phyloP scores from a whole-genome alignment of 2,797 vertebrate species.

The Cynodonichthys magdalenae region DNA sequence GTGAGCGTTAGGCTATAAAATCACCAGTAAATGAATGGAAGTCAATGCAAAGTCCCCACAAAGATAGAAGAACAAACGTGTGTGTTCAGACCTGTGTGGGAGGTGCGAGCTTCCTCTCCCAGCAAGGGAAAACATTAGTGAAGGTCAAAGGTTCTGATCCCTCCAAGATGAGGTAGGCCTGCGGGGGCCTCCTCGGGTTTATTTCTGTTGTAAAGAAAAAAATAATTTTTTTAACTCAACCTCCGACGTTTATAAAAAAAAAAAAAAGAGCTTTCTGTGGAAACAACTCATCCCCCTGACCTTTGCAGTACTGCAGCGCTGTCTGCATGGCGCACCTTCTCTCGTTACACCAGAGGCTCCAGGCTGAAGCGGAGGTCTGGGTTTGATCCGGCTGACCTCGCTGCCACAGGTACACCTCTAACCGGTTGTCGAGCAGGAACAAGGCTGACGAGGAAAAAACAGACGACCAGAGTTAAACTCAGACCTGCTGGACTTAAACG shows the following conservation, averaged over 20 bases:
- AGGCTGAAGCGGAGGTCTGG: conserved; percentile 51
- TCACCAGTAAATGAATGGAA: too few species aligned
- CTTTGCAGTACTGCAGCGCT: conserved; percentile 82
- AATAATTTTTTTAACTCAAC: neutral
- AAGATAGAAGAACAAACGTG: too few species aligned
- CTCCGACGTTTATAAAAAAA: neutral
- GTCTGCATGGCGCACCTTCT: conserved; percentile 83
- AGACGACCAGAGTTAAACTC: neutral
- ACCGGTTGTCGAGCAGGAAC: conserved; percentile 83
- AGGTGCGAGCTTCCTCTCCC: conserved; percentile 71
- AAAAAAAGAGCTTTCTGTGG: neutral
- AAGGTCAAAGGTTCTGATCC: conserved; percentile 84
- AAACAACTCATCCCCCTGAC: conserved; percentile 40
- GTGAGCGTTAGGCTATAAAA: too few species aligned
- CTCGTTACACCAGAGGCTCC: conserved; percentile 71
- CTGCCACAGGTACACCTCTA: conserved; percentile 88
- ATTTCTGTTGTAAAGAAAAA: conserved; percentile 65
- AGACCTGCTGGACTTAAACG: too few species aligned
- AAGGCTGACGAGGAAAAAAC: conserved; percentile 64
- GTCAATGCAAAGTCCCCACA: too few species aligned
- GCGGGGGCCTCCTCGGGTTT: conserved; percentile 79
- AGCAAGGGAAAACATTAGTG: conserved; percentile 84
- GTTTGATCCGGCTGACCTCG: conserved; percentile 60
- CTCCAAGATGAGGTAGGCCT: conserved; percentile 80
- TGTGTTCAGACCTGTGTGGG: conserved; percentile 63